Evolutionary conservation across 2,888 invertebrate species (phyloP).

Genomic region (Nymphalis polychloros): DNA sequence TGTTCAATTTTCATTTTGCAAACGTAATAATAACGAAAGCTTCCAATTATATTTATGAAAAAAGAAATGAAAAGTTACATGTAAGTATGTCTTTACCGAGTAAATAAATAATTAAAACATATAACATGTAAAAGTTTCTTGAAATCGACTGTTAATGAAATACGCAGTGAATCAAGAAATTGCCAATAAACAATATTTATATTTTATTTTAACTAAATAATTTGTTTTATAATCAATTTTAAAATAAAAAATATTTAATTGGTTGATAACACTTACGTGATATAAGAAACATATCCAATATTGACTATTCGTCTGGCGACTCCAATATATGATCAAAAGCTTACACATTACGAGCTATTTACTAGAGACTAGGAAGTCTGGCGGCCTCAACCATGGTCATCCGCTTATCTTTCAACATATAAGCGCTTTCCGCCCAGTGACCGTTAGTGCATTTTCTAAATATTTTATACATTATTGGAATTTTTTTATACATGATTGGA

Average conservation of each 20-base stretch:
- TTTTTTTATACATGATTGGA: slow-evolving; percentile 2
- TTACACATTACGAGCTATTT: slow-evolving; percentile 19
- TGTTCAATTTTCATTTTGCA: too few relatives aligned
- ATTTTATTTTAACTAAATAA: too few relatives aligned
- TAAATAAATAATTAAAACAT: too few relatives aligned
- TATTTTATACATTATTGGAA: slow-evolving; percentile 17
- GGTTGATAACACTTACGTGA: background rate
- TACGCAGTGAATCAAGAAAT: too few relatives aligned
- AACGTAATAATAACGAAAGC: too few relatives aligned
- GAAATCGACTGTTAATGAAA: too few relatives aligned
- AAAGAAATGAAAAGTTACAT: too few relatives aligned
- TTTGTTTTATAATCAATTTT: background rate
- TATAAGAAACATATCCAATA: background rate
- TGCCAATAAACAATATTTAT: too few relatives aligned
- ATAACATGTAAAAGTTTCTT: too few relatives aligned
- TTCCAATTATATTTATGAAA: too few relatives aligned
- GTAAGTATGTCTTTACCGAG: too few relatives aligned
- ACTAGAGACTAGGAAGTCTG: slow-evolving; percentile 52
- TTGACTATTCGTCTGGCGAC: background rate
- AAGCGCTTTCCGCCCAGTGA: slow-evolving; percentile 39
- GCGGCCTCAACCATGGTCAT: slow-evolving; percentile 53
- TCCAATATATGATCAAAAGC: background rate
- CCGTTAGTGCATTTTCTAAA: slow-evolving; percentile 23
- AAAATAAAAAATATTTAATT: background rate
- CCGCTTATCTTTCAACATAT: slow-evolving; percentile 47